phyloP scores from a whole-genome alignment of 2,888 invertebrate species.

The Pseudococcus jackbeardsleyi region DNA sequence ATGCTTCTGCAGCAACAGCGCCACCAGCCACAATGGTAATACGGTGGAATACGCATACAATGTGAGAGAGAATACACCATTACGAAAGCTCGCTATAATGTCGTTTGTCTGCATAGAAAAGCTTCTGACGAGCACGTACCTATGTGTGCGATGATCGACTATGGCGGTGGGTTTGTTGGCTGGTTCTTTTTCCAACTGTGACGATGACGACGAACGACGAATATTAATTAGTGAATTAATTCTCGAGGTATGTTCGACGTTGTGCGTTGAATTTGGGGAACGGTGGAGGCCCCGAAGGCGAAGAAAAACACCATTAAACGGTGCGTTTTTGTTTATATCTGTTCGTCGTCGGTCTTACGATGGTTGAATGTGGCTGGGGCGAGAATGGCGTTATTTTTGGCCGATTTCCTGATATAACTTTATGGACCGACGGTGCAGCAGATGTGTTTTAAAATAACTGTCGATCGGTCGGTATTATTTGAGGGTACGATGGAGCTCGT shows the following conservation, averaged over 20 bases:
- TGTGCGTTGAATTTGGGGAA: background rate
- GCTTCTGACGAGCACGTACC: background rate
- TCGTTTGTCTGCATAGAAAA: background rate
- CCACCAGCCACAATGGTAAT: background rate
- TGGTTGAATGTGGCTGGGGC: background rate
- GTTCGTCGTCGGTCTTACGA: background rate
- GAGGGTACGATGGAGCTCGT: background rate
- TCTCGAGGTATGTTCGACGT: background rate
- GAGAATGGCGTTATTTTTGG: conserved; percentile 2
- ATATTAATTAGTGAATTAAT: conserved; percentile 22
- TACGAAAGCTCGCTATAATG: background rate
- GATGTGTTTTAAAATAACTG: conserved; percentile 12
- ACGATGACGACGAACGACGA: background rate
- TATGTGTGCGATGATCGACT: background rate
- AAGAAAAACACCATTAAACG: background rate
- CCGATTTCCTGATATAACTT: conserved; percentile 3
- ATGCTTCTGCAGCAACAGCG: background rate
- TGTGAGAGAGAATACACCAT: background rate
- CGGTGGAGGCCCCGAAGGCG: background rate
- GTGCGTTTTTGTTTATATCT: too few species aligned
- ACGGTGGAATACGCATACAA: background rate
- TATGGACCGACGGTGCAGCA: background rate
- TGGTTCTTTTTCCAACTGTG: background rate
- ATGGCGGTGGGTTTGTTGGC: background rate
- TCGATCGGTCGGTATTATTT: conserved; percentile 9